Conservation (phyloP, 2,113 vertebrate species). For the Holacanthus passer region DNA sequence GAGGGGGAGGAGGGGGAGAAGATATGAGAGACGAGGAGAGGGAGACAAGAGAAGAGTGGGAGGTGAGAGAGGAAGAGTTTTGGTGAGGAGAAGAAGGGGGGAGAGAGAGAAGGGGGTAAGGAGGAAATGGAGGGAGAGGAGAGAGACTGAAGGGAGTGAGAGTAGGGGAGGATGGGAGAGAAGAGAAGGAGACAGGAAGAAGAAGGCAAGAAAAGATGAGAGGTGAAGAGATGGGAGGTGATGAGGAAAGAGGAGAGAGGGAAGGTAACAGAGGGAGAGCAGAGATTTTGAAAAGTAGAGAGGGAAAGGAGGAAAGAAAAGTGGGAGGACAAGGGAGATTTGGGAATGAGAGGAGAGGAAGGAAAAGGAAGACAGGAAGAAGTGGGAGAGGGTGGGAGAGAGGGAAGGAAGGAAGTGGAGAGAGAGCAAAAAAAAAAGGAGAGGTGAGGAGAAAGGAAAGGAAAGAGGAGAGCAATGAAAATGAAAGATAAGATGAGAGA, state of each 20-base stretch:
- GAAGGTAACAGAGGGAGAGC: too few species aligned
- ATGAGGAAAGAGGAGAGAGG: not conserved
- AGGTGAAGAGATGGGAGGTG: not conserved
- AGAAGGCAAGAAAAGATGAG: not conserved
- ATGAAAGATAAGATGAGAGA: not conserved
- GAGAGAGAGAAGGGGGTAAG: not conserved
- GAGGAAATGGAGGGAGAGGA: conserved; percentile 21
- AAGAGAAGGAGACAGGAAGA: not conserved
- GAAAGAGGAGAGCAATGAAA: too few species aligned
- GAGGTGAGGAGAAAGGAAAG: not conserved
- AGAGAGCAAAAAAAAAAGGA: not conserved
- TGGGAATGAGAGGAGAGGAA: not conserved
- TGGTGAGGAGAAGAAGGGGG: not conserved
- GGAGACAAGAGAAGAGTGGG: conserved; percentile 1
- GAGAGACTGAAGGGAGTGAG: conserved; percentile 41
- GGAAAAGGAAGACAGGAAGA: not conserved
- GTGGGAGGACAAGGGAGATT: not conserved
- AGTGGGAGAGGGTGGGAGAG: not conserved
- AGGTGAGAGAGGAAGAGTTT: conserved; percentile 4
- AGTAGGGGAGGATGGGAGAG: conserved; percentile 7
- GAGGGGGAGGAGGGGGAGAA: conserved; percentile 1
- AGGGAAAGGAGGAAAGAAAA: not conserved
- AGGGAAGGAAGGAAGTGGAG: not conserved
- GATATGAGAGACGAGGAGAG: conserved; percentile 21
- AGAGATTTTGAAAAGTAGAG: not conserved